Base-by-base conservation (phyloP, 2,888 invertebrate species). In the Cheilosia impressa region DNA sequence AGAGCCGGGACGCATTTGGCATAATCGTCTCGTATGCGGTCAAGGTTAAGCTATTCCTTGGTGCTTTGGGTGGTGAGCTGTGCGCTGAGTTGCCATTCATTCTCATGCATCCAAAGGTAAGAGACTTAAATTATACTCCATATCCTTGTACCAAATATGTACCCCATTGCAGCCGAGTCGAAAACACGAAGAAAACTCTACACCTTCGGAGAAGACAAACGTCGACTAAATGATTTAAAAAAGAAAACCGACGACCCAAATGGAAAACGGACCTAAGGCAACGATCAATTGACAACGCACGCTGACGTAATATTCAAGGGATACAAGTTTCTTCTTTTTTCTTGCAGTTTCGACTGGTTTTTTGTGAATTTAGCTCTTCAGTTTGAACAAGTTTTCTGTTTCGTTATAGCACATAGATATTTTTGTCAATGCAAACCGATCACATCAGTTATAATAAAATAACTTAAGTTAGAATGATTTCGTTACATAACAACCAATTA, bases 11-110 rank as follows among this genome's bases (percentile, higher is more conserved):
- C 92, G 96, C 97, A 65, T 97, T 98, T 91, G 98, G 98, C 81
- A 98, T 98, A 89, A 96, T 98, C 88, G 98, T 99, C 13, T 98
- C 98, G 50, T 99, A 99, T 93, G 97, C 97, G 75, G 97, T 97
- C 47, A 98, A 98, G 93, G 97, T 98, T 66, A 98, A 98, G 93
- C 94, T 99, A 65, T 98, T 97, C 92, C 94, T 99, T 88, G 98
- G 97, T 22, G 97, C 98, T 60, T 94, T 98, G 88, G 97, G 97
- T 81, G 98, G 98, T 5, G 98, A 98, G 93, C 93, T 99, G 58
- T 95, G 96, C 34, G 98, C 98, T 4, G 98, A 98, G 92, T 93
- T 98, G 90, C 98, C 98, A 52, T 97, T 98, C 93, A 96, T 98
- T 87, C 93, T 98, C 88, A 98, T 98, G 96, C 97, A 97, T 91